Conservation (phyloP, 92 coral and sea anemone genomes). For the Zoanthus sansibaricus region DNA sequence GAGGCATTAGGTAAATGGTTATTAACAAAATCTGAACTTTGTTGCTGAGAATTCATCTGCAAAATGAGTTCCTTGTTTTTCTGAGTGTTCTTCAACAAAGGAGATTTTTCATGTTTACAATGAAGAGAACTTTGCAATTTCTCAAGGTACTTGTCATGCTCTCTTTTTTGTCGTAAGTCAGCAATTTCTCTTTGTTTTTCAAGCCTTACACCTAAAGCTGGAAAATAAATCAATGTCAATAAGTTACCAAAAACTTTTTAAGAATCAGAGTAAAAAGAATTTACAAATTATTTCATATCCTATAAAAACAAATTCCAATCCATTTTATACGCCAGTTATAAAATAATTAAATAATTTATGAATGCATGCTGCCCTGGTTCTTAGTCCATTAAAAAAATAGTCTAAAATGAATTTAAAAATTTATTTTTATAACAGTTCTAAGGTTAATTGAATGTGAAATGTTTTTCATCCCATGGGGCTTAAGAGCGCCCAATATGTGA, state of each 20-base stretch:
- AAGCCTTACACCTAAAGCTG: conserved; percentile 81
- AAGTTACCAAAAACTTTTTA: too few relatives aligned
- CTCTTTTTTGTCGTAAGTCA: conserved; percentile 84
- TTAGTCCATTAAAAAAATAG: too few relatives aligned
- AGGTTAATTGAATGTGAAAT: too few relatives aligned
- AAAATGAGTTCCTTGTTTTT: conserved; percentile 62
- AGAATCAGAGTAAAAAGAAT: too few relatives aligned
- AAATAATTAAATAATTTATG: too few relatives aligned
- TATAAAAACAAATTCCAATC: background rate
- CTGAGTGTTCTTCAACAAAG: conserved; percentile 73
- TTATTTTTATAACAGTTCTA: too few relatives aligned
- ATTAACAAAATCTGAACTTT: background rate
- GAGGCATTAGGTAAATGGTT: background rate
- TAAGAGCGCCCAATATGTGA: too few relatives aligned
- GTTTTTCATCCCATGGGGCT: too few relatives aligned
- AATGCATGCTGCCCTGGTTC: too few relatives aligned
- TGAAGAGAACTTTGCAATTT: conserved; percentile 9
- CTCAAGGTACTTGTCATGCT: conserved; percentile 75
- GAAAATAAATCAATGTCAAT: background rate
- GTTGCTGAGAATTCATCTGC: conserved; percentile 35
- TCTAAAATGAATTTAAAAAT: background rate
- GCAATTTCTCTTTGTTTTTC: conserved; percentile 85
- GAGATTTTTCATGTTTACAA: conserved; percentile 48
- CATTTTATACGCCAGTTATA: background rate
- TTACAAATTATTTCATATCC: too few relatives aligned